Evolutionary conservation across 2,888 invertebrate genomes (phyloP).

Genomic region (Philereme vetulata): DNA sequence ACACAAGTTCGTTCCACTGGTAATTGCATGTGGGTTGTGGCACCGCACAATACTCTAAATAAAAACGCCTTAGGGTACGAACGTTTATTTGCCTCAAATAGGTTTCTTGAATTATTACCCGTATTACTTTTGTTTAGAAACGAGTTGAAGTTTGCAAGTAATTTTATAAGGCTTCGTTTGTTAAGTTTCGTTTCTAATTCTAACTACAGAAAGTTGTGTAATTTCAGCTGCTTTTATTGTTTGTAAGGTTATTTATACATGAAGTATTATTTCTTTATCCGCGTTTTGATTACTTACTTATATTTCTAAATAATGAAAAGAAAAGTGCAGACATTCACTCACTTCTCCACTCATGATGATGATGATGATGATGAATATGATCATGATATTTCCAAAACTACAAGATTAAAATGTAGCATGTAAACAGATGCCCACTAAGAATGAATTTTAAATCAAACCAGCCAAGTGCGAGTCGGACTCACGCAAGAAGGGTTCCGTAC

Average conservation of each 20-base stretch:
- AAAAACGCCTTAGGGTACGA: constrained; percentile 34
- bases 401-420: too few relatives aligned
- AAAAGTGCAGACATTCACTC: too few relatives aligned
- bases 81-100: constrained; percentile 33
- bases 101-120: constrained; percentile 35
- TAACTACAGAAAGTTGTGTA: constrained; percentile 32
- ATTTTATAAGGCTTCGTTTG: constrained; percentile 29
- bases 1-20: constrained; percentile 36
- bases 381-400: too few relatives aligned
- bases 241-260: constrained; percentile 4
- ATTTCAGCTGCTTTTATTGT: constrained; percentile 28
- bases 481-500: too few relatives aligned
- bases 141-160: constrained; percentile 34
- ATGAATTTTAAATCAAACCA: too few relatives aligned
- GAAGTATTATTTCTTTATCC: constrained; percentile 9
- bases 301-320: too few relatives aligned
- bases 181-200: constrained; percentile 28
- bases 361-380: too few relatives aligned
- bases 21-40: constrained; percentile 46
- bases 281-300: not conserved
- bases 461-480: too few relatives aligned
- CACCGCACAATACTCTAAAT: constrained; percentile 34
- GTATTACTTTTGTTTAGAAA: constrained; percentile 37
- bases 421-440: too few relatives aligned
- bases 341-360: too few relatives aligned